These are phyloP conservation scores for Microctenopoma steveboyesi DNA, from an alignment of 2,797 vertebrate genomes.

Conservation along the genomic window DNA sequence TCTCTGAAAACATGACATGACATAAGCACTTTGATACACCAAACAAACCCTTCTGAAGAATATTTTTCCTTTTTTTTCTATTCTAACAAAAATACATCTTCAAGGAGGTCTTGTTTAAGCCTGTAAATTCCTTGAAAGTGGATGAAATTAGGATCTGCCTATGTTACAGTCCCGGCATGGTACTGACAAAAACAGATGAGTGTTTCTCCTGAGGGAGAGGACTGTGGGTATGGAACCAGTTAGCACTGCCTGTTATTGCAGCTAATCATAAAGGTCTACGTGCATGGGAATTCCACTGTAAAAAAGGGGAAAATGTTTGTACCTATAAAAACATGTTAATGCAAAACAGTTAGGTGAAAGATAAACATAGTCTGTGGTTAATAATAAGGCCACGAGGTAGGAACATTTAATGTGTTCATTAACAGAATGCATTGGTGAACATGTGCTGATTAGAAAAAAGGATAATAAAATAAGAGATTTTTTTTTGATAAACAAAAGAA, in stretches of 20 bases:
- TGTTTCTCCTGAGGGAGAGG: conserved; percentile 76
- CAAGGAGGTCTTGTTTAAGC: conserved; percentile 75
- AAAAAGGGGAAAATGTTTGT: conserved; percentile 71
- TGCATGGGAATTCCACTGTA: conserved; percentile 74
- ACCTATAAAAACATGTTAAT: conserved; percentile 71
- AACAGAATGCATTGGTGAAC: conserved; percentile 39
- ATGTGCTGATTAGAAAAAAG: conserved; percentile 17
- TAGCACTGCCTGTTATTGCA: conserved; percentile 80
- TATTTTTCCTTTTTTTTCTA: conserved; percentile 17
- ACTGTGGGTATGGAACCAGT: conserved; percentile 77
- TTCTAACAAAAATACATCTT: conserved; percentile 66
- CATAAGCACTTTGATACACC: conserved; percentile 41
- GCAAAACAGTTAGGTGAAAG: conserved; percentile 65
- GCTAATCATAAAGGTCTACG: conserved; percentile 79
- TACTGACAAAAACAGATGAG: conserved; percentile 80
- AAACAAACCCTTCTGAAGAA: conserved; percentile 51
- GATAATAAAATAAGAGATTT: conserved; percentile 4
- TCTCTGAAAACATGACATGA: conserved; percentile 36
- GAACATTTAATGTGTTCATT: conserved; percentile 45
- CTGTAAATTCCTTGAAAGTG: conserved; percentile 77
- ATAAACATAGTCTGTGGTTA: conserved; percentile 39
- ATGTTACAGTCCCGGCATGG: conserved; percentile 75
- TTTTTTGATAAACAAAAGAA: background rate
- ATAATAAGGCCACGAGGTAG: conserved; percentile 52
- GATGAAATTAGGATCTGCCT: conserved; percentile 76